Percentiles rank a stretch among this genome's conserved stretches.
phyloP scores from a whole-genome alignment of 2,888 invertebrate species.

The Odontomyia ornata region DNA sequence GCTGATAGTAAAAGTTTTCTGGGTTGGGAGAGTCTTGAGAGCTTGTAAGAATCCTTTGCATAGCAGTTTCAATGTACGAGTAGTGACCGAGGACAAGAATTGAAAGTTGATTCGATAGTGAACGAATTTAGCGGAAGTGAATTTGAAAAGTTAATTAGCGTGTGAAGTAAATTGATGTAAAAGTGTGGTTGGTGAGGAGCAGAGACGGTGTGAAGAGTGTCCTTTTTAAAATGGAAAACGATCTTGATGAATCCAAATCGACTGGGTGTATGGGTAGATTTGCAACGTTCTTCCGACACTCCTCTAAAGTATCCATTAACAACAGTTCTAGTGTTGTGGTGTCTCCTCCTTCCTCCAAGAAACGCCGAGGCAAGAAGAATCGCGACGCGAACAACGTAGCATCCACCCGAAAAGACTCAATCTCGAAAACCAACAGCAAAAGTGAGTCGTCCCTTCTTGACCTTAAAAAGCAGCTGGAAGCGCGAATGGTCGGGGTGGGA shows the following conservation, averaged over 20 bases:
- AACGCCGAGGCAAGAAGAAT: not conserved
- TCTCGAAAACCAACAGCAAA: slow-evolving; percentile 41
- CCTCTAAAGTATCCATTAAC: slow-evolving; percentile 45
- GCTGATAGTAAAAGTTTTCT: not conserved
- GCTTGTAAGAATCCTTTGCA: not conserved
- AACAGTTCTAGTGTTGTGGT: not conserved
- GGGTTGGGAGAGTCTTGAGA: not conserved
- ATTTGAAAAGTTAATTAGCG: too few relatives aligned
- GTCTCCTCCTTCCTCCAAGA: not conserved
- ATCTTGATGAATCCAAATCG: slow-evolving; percentile 26
- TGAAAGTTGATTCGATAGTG: not conserved
- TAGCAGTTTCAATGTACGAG: not conserved
- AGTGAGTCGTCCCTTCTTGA: slow-evolving; percentile 46
- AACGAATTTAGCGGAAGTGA: not conserved
- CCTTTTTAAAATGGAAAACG: slow-evolving; percentile 36
- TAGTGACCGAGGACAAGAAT: not conserved
- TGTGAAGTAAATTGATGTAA: not conserved
- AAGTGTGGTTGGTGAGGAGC: not conserved
- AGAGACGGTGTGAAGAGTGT: not conserved
- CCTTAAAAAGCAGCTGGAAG: slow-evolving; percentile 41
- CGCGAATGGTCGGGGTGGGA: slow-evolving; percentile 19
- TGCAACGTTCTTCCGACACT: slow-evolving; percentile 41
- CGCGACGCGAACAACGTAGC: not conserved
- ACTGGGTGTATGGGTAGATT: slow-evolving; percentile 44
- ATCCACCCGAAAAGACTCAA: not conserved